These are phyloP conservation scores for Liolophura sinensis DNA, from an alignment of 1,140 invertebrate genomes.

Conservation along the genomic window DNA sequence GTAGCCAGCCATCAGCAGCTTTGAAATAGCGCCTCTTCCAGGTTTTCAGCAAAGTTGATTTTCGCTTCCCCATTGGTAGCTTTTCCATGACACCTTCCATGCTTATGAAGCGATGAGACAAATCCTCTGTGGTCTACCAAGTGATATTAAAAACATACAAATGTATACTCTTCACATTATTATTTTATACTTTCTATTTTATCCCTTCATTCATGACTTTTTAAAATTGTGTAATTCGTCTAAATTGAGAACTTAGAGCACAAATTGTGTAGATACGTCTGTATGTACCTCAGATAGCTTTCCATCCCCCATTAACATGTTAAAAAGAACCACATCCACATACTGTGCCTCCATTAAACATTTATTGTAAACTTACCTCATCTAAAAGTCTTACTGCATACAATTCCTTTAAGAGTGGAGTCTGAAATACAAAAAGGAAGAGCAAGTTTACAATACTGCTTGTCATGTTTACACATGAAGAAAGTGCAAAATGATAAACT, in stretches of 20 bases:
- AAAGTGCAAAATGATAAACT: no score
- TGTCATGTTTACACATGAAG: no score
- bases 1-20: conserved; percentile 61
- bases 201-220: neutral
- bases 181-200: neutral
- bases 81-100: conserved; percentile 63
- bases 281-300: conserved; percentile 3
- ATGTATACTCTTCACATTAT: no score
- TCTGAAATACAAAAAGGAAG: conserved; percentile 27
- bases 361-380: conserved; percentile 33
- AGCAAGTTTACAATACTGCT: conserved; percentile 1
- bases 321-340: neutral
- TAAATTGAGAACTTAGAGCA: conserved; percentile 13
- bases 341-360: no score
- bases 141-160: no score
- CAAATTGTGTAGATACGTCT: conserved; percentile 5
- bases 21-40: conserved; percentile 65
- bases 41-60: conserved; percentile 66
- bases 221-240: conserved; percentile 1
- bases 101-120: conserved; percentile 45
- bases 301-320: conserved; percentile 4
- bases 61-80: conserved; percentile 63
- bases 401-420: conserved; percentile 33
- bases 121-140: conserved; percentile 44
- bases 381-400: conserved; percentile 42